phyloP scores from a whole-genome alignment of 2,888 invertebrate species.

The Eristalis tenax region DNA sequence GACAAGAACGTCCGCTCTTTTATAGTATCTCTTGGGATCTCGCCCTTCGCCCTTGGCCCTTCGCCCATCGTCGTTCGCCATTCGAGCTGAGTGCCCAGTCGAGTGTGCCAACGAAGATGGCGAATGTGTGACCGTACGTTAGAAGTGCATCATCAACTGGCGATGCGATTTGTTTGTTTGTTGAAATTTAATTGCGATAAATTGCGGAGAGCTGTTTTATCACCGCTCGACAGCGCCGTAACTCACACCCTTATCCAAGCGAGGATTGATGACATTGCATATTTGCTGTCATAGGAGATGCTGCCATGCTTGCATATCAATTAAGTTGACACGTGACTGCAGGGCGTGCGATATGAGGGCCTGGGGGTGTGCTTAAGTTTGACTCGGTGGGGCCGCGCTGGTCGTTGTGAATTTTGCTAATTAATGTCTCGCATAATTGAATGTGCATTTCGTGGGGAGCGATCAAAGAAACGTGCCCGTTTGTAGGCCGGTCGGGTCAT shows the following conservation, averaged over 20 bases:
- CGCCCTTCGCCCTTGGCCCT: neutral
- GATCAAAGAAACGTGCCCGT: slow-evolving; percentile 41
- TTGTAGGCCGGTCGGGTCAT: neutral
- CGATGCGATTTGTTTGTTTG: slow-evolving; percentile 37
- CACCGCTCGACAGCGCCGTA: slow-evolving; percentile 24
- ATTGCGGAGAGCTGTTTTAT: slow-evolving; percentile 39
- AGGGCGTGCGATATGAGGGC: neutral
- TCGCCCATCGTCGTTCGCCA: neutral
- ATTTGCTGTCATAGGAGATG: slow-evolving; percentile 44
- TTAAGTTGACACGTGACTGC: slow-evolving; percentile 58
- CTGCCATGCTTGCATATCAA: slow-evolving; percentile 62
- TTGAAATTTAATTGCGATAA: slow-evolving; percentile 69
- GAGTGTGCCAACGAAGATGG: slow-evolving; percentile 18
- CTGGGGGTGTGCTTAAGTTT: neutral
- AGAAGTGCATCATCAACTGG: neutral
- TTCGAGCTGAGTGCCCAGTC: neutral
- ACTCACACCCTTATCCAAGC: slow-evolving; percentile 22
- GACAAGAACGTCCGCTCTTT: slow-evolving; percentile 12
- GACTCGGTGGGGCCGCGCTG: no score
- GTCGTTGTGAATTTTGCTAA: slow-evolving; percentile 36
- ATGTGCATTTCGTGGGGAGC: slow-evolving; percentile 28
- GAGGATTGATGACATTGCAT: slow-evolving; percentile 64
- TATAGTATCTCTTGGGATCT: neutral
- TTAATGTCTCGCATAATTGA: slow-evolving; percentile 55
- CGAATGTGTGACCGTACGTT: slow-evolving; percentile 29